Base-by-base conservation (phyloP, 2,888 invertebrate species). In the Ligdia adustata region DNA sequence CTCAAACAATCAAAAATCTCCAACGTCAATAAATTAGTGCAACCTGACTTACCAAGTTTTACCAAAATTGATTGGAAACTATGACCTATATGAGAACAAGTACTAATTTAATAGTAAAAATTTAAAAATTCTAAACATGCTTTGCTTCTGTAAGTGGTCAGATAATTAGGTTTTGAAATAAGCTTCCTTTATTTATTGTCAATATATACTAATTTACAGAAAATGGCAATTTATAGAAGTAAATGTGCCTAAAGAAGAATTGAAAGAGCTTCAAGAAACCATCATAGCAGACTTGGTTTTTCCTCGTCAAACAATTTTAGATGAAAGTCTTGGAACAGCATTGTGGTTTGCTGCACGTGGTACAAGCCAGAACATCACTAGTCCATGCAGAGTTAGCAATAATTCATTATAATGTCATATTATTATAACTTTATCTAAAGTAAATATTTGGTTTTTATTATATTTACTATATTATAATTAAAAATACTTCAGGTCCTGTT, bases 271-370 rank as follows among this genome's bases (percentile, higher is more conserved):
- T 62, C 91, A 96, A 61, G 72, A 82, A 2, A 69, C 77, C 1
- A 85, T 79, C 52, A 95, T 98, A 57, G 92, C 92, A 20, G 93
- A 97, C 79, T 91, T 99, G 49, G 93, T 99, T 29, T 93, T 94
- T 80, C 99, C 99, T 0, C 91, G 96, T 40, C 91, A 93, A 59
- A 97, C 97, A 1, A 94, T 99, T 47, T 83, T 99, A 33, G 99
- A 99, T 88, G 99, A 99, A 79, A 98, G 98, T 70, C 92, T 99
- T 37, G 99, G 99, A 0, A 96, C 96, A 75, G 98, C 96, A n/a
- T 88, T 97, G 31, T 99, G 99, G 98, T 99, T 99, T 92, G 99
- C 99, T 13, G 94, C 97, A 32, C 90, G 94, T 66, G 98, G 95
- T 2, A 70, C 84, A 53, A 95, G 93, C 34, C 60, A 66, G 6